Base-by-base conservation (phyloP, 1,140 invertebrate species). In the Calycopis cecrops region DNA sequence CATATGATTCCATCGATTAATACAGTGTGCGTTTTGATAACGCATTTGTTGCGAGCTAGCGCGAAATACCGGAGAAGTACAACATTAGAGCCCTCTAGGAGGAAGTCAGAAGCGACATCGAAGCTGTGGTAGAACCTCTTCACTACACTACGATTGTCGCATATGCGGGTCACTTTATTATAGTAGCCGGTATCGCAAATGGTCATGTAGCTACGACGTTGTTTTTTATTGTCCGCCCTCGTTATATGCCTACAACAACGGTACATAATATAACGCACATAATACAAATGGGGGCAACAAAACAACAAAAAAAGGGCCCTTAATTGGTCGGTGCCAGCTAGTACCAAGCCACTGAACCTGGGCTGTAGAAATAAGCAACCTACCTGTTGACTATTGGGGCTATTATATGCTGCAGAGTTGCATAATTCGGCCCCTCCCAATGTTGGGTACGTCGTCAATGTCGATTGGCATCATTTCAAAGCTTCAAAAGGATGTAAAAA, bases 41-140 rank as follows among this genome's bases (percentile, higher is more conserved):
- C 79, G 9, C 91, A 91, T 51, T 76, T 75, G 61, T 87, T 91
- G 60, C 87, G 82, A 35, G 63, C 81, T 14, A 91, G 67, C 7
- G 88, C 90, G 12, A 92, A 81, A 68, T 90, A 91, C 63, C 91
- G 84, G 64, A 91, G 81, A 9, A 92, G 67, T 21, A 92, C 67
- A 52, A 92, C 85, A 70, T 91, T 91, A 16, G 89, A 85, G 47
- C 89, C 90, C 83, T 92, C 91, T n/a, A 89, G 87, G 58, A 92
- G 75, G 52, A 91, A 87, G 62, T 88, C 74, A 35, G 69, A 70
- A 34, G 82, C 76, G 9, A 69, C 71, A 44, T 86, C 77, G 52
- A 84, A 87, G 38, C 71, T 65, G 60, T 86, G 83, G 58, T 86
- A 84, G 48, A 79, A 65, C 16, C 83, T 65, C 53, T 81, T 79